Percentiles rank a stretch among this genome's conserved stretches.
Evolutionary conservation across 1,140 invertebrate genomes (phyloP).

Genomic region (Rhagoletis pomonella): DNA sequence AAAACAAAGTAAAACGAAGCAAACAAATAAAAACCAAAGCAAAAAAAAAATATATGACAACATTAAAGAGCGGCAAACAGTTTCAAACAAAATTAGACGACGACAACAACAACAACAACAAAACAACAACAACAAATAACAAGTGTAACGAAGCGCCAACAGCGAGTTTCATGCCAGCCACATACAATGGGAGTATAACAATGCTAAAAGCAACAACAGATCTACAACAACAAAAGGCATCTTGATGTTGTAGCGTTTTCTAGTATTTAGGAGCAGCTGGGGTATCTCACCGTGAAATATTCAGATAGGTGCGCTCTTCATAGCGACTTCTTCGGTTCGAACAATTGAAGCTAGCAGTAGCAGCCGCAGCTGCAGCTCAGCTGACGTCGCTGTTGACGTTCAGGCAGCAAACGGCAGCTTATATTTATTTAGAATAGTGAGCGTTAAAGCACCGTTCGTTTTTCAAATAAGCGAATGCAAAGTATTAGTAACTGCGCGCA

Average conservation of each 20-base stretch:
- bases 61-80: background rate
- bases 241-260: background rate
- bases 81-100: constrained; percentile 19
- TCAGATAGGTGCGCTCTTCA: constrained; percentile 47
- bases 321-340: background rate
- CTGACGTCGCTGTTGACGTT: background rate
- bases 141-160: constrained; percentile 15
- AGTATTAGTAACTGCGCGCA: background rate
- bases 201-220: background rate
- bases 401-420: background rate
- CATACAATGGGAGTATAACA: background rate
- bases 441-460: constrained; percentile 44
- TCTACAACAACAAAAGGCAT: background rate
- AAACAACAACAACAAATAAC: background rate
- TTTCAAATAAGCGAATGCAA: constrained; percentile 12
- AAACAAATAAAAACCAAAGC: constrained; percentile 1
- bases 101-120: constrained; percentile 10
- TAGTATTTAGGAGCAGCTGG: background rate
- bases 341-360: background rate
- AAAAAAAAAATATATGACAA: background rate
- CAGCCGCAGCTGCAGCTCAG: background rate
- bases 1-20: background rate
- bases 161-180: constrained; percentile 10
- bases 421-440: background rate
- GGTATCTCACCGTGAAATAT: constrained; percentile 28